These are phyloP conservation scores for Zosterops lateralis DNA, from an alignment of 2,113 vertebrate species.

Conservation along the genomic window DNA sequence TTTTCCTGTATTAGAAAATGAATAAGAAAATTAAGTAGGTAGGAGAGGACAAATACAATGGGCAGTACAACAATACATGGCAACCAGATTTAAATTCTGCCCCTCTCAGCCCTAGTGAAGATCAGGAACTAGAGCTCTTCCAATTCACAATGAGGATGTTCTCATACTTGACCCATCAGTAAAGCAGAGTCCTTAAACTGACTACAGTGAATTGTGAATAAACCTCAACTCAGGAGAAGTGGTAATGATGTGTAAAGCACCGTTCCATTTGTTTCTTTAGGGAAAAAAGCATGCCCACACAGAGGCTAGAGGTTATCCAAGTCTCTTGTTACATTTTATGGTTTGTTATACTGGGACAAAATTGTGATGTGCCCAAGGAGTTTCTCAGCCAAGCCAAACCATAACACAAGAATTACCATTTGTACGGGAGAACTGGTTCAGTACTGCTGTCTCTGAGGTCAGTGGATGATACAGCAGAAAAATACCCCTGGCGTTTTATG, in stretches of 20 bases:
- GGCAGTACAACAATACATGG: background rate
- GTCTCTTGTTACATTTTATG: background rate
- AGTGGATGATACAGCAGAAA: constrained; percentile 42
- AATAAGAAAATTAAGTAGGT: background rate
- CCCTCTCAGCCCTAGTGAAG: background rate
- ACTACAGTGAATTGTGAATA: background rate
- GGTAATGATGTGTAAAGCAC: background rate
- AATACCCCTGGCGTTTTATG: background rate
- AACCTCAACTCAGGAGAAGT: background rate
- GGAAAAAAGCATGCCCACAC: rapidly evolving
- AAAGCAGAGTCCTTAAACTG: background rate
- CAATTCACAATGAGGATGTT: rapidly evolving
- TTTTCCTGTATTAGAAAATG: background rate
- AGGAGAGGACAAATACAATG: background rate
- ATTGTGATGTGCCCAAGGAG: background rate
- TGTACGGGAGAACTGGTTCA: background rate
- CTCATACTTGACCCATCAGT: background rate
- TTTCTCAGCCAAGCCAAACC: constrained; percentile 19
- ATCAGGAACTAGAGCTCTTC: background rate
- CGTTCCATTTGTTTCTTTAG: background rate
- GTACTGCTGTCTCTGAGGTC: constrained; percentile 27
- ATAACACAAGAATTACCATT: background rate
- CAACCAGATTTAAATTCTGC: background rate
- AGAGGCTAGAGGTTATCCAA: background rate
- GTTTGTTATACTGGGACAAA: background rate